Conservation (phyloP, 2,113 vertebrate genomes). For the Murina feae region DNA sequence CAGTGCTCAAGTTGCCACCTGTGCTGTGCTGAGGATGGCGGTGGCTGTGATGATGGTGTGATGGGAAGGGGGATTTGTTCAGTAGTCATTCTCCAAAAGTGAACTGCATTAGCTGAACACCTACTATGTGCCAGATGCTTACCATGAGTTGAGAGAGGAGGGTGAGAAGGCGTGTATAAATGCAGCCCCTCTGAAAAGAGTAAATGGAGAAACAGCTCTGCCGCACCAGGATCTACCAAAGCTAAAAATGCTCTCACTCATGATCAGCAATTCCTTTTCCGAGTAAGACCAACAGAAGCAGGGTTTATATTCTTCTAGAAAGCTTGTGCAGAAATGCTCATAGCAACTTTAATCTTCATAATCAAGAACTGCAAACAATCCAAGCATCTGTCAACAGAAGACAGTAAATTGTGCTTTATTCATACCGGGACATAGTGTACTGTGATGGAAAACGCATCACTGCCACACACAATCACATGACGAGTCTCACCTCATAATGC, state of each 20-base stretch:
- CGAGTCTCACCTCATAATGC: accelerated
- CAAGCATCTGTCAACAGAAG: too few species aligned
- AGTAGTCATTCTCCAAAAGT: neutral
- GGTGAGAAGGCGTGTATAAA: accelerated
- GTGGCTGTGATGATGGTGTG: too few species aligned
- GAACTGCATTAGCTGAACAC: neutral
- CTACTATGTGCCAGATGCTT: neutral
- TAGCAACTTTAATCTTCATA: accelerated
- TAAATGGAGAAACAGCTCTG: accelerated
- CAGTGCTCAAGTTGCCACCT: accelerated
- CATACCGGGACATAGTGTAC: accelerated
- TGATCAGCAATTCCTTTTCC: neutral
- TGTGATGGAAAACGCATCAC: neutral
- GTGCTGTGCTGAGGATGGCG: accelerated
- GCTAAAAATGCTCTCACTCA: accelerated
- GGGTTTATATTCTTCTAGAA: neutral
- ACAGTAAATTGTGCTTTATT: neutral
- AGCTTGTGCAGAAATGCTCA: accelerated
- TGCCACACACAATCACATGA: accelerated
- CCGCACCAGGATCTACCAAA: neutral
- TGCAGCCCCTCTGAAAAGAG: neutral
- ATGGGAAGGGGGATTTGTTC: too few species aligned
- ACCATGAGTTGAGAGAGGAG: neutral
- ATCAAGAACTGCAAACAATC: neutral
- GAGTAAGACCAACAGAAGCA: accelerated